Percentiles rank a stretch among this genome's conserved stretches.
Conservation (phyloP, 2,113 vertebrate species). For the Chitala chitala region DNA sequence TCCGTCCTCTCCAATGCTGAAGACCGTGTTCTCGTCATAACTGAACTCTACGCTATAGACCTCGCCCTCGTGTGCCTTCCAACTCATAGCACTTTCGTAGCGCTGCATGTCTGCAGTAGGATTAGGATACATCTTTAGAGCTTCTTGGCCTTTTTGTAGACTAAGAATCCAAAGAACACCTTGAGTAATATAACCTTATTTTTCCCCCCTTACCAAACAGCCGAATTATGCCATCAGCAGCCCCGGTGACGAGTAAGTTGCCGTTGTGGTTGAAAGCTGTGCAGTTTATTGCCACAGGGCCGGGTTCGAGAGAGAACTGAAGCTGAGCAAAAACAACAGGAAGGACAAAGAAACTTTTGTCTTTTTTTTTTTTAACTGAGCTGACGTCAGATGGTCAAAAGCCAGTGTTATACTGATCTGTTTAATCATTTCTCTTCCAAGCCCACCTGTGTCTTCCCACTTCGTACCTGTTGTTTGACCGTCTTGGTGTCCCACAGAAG, state of each 20-base stretch:
- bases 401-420: neutral
- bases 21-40: conserved; percentile 91
- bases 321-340: conserved; percentile 58
- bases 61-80: conserved; percentile 86
- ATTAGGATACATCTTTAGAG: neutral
- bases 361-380: too few relatives aligned
- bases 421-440: neutral
- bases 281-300: conserved; percentile 89
- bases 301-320: conserved; percentile 87
- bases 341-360: too few relatives aligned
- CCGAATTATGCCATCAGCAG: conserved; percentile 85
- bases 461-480: conserved; percentile 87
- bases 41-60: conserved; percentile 98
- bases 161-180: neutral
- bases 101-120: conserved; percentile 83
- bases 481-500: conserved; percentile 96
- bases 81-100: conserved; percentile 93
- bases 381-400: too few relatives aligned
- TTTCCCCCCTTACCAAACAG: conserved; percentile 78
- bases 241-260: conserved; percentile 90
- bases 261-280: conserved; percentile 96
- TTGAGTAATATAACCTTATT: neutral
- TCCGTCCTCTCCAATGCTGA: conserved; percentile 90
- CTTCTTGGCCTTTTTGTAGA: too few relatives aligned
- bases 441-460: neutral